These are phyloP conservation scores for Cordylochernes scorpioides DNA, from an alignment of 2,888 invertebrate genomes.

Conservation along the genomic window DNA sequence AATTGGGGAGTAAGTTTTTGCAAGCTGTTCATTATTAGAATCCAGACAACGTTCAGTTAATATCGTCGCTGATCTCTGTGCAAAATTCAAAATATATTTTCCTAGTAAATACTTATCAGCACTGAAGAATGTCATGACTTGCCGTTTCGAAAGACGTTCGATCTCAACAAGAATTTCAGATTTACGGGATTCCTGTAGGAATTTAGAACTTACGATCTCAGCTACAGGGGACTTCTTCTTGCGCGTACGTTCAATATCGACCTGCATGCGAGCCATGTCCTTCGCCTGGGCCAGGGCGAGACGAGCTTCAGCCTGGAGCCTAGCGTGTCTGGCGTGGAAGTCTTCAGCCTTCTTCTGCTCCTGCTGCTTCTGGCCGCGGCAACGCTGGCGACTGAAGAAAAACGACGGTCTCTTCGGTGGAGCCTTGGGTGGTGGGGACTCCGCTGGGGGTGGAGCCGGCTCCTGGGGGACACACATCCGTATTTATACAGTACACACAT, in stretches of 20 bases:
- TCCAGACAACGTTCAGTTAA: too few relatives aligned
- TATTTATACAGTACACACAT: too few relatives aligned
- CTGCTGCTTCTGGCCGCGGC: constrained; percentile 7
- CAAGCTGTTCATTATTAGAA: too few relatives aligned
- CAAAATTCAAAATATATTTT: too few relatives aligned
- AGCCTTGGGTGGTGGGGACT: constrained; percentile 4
- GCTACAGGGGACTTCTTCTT: constrained; percentile 44
- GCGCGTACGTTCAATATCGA: constrained; percentile 29
- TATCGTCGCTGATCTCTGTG: too few relatives aligned
- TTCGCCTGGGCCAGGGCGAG: constrained; percentile 67
- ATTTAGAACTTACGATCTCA: constrained; percentile 35
- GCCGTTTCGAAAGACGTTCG: too few relatives aligned
- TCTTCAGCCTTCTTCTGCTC: constrained; percentile 24
- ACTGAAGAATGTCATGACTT: too few relatives aligned
- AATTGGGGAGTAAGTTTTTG: too few relatives aligned
- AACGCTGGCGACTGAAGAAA: constrained; percentile 10
- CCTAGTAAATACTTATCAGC: too few relatives aligned
- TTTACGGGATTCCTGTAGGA: background rate
- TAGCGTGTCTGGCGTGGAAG: constrained; percentile 7
- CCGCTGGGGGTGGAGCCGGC: background rate
- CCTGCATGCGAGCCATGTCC: constrained; percentile 68
- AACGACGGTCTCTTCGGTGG: constrained; percentile 11
- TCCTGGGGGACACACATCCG: too few relatives aligned
- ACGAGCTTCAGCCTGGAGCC: constrained; percentile 53
- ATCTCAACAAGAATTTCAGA: too few relatives aligned